These are phyloP conservation scores for Cyprinodon diabolis DNA, from an alignment of 2,797 vertebrate species.

Conservation along the genomic window DNA sequence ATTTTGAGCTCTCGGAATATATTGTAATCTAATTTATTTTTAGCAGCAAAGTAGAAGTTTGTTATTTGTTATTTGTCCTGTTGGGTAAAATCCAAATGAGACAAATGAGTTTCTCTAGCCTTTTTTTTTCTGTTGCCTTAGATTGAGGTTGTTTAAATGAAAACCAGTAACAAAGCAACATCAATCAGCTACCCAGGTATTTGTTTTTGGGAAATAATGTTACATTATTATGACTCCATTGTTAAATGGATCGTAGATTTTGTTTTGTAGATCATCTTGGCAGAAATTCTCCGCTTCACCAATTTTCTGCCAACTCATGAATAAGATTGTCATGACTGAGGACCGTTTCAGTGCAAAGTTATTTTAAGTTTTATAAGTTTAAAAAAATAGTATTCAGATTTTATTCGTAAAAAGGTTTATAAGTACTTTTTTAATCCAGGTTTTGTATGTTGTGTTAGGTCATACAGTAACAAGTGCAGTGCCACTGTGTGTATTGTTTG, in stretches of 20 bases:
- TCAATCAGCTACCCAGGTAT: conserved; percentile 15
- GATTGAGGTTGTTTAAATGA: conserved; percentile 35
- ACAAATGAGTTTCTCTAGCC: conserved; percentile 42
- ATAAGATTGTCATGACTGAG: conserved; percentile 37
- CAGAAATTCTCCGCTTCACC: conserved; percentile 26
- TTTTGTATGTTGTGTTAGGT: conserved; percentile 56
- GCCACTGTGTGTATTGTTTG: conserved; percentile 61
- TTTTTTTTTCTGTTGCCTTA: conserved; percentile 48
- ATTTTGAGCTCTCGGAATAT: conserved; percentile 28
- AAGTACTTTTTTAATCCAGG: conserved; percentile 59
- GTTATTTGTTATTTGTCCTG: conserved; percentile 28
- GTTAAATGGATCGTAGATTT: conserved; percentile 31
- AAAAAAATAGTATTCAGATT: conserved; percentile 66
- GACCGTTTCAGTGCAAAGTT: conserved; percentile 59
- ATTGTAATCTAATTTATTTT: conserved; percentile 65
- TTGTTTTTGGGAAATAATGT: conserved; percentile 8
- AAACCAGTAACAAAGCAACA: conserved; percentile 7
- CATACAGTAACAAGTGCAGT: conserved; percentile 39
- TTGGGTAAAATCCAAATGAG: conserved; percentile 40
- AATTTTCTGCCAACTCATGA: conserved; percentile 5
- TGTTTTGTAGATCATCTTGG: conserved; percentile 23
- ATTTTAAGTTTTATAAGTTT: conserved; percentile 75
- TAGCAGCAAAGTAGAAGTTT: conserved; percentile 34
- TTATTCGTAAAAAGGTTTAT: conserved; percentile 62
- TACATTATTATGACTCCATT: conserved; percentile 18